Evolutionary conservation across 2,113 vertebrate species (phyloP).

Genomic region (Myotis lucifugus): DNA sequence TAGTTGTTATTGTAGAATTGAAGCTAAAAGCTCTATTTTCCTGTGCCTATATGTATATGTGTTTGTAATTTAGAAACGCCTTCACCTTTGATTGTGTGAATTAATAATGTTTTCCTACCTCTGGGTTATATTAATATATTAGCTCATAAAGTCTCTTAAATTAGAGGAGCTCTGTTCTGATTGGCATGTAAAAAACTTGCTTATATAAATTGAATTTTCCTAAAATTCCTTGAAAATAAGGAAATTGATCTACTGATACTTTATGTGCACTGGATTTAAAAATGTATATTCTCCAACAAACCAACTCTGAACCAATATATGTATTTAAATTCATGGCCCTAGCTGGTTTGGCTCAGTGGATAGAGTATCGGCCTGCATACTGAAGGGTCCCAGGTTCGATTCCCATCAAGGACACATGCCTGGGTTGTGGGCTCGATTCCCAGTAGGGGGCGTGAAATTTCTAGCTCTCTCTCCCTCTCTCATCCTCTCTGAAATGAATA

Average conservation of each 20-base stretch:
- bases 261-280: background rate
- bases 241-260: background rate
- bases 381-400: no score
- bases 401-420: no score
- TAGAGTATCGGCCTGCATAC: no score
- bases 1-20: background rate
- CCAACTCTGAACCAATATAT: background rate
- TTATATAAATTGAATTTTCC: conserved; percentile 27
- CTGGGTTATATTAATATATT: background rate
- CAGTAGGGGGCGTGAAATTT: no score
- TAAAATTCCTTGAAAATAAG: conserved; percentile 2
- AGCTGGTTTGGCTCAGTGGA: no score
- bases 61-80: conserved; percentile 5
- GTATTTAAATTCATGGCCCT: no score
- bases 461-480: no score
- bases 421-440: no score
- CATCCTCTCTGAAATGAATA: no score
- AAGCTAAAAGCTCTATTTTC: background rate
- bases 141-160: conserved; percentile 37
- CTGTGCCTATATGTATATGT: background rate
- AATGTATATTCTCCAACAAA: background rate
- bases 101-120: background rate
- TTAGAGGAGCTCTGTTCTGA: background rate
- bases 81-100: background rate
- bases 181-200: background rate